Evolutionary conservation across 2,113 vertebrate species (phyloP).

Genomic region (Anguilla japonica): DNA sequence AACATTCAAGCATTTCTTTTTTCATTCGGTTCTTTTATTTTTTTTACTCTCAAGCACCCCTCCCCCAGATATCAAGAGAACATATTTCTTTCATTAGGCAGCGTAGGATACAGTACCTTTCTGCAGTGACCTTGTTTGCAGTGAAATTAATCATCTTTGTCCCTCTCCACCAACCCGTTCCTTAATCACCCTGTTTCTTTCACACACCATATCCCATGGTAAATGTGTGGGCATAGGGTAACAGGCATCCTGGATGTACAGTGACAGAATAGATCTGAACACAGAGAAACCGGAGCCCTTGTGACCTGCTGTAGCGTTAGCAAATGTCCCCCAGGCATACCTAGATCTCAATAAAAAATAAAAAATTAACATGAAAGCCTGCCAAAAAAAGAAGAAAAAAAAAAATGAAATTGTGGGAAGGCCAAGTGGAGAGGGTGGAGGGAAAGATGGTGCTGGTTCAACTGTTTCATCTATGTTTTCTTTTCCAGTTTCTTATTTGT

Average conservation of each 20-base stretch:
- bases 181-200: not conserved
- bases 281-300: not conserved
- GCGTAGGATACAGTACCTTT: too few species aligned
- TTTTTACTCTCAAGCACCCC: too few species aligned
- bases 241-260: not conserved
- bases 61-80: too few species aligned
- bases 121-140: too few species aligned
- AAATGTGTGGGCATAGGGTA: not conserved
- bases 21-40: too few species aligned
- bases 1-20: too few species aligned
- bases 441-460: too few species aligned
- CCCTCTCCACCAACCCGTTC: too few species aligned
- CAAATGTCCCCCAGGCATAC: not conserved
- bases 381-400: slow-evolving; percentile 18
- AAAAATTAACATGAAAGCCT: slow-evolving; percentile 11
- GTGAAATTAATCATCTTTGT: too few species aligned
- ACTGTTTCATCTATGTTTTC: not conserved
- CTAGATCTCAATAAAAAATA: slow-evolving; percentile 32
- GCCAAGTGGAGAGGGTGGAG: too few species aligned
- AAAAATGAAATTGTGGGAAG: not conserved
- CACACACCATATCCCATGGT: not conserved
- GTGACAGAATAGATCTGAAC: not conserved
- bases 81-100: too few species aligned
- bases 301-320: not conserved
- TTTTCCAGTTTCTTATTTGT: not conserved